phyloP scores from a whole-genome alignment of 2,888 invertebrate genomes.

The Drosophila lutescens region DNA sequence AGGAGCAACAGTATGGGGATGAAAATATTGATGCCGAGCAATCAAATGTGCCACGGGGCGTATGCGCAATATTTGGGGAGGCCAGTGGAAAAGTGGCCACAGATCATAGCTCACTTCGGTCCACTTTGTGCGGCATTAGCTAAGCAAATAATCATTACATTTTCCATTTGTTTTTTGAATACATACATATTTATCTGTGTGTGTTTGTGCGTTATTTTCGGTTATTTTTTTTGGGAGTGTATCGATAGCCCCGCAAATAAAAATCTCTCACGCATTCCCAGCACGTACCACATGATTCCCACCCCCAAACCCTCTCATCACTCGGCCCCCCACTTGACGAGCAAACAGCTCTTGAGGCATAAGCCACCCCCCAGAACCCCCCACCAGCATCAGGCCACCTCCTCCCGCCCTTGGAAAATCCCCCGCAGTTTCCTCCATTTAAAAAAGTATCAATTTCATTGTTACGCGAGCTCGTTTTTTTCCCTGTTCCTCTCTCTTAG shows the following conservation, averaged over 20 bases:
- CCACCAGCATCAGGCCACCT: conserved; percentile 4
- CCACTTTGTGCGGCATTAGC: conserved; percentile 80
- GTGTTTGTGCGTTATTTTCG: conserved; percentile 3
- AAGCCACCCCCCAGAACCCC: conserved; percentile 34
- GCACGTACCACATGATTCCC: conserved; percentile 69
- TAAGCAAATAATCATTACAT: conserved; percentile 80
- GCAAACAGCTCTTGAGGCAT: conserved; percentile 61
- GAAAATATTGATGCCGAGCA: conserved; percentile 70
- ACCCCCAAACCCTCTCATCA: conserved; percentile 16
- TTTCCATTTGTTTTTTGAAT: conserved; percentile 75
- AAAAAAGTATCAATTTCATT: conserved; percentile 80
- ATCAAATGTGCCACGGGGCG: conserved; percentile 78
- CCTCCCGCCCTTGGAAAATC: conserved; percentile 7
- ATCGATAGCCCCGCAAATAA: conserved; percentile 70
- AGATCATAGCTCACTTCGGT: conserved; percentile 51
- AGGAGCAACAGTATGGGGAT: conserved; percentile 61
- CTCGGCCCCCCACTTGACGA: conserved; percentile 62
- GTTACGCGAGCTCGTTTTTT: conserved; percentile 76
- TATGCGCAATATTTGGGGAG: conserved; percentile 56
- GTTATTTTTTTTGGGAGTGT: conserved; percentile 41
- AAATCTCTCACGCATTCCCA: conserved; percentile 78
- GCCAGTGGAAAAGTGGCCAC: conserved; percentile 21
- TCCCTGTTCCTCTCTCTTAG: conserved; percentile 28
- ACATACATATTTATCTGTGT: conserved; percentile 23
- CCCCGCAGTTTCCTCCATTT: conserved; percentile 54